Evolutionary conservation across 2,888 invertebrate genomes (phyloP).

Genomic region (Selenia dentaria): DNA sequence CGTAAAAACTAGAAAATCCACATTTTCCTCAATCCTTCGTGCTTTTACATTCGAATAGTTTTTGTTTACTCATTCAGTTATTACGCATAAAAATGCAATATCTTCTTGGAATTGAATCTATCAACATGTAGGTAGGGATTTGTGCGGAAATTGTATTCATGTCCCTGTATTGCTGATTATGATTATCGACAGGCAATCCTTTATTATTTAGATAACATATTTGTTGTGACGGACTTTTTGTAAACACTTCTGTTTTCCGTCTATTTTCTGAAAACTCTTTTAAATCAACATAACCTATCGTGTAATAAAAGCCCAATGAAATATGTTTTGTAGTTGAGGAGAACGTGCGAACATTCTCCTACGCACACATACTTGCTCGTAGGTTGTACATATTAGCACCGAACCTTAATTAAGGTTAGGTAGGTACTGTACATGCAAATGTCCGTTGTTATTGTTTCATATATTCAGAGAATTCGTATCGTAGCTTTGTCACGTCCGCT

Average conservation of each 20-base stretch:
- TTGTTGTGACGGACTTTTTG: constrained; percentile 32
- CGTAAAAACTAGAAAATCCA: too few relatives aligned
- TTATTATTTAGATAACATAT: constrained; percentile 41
- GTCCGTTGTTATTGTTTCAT: not conserved
- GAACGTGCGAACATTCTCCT: too few relatives aligned
- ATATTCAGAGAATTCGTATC: not conserved
- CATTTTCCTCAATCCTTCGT: constrained; percentile 17
- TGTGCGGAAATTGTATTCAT: constrained; percentile 21
- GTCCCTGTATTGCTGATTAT: constrained; percentile 24
- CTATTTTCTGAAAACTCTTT: not conserved
- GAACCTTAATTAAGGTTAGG: too few relatives aligned
- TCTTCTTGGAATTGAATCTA: constrained; percentile 30
- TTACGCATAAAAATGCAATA: constrained; percentile 23
- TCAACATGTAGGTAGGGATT: constrained; percentile 7
- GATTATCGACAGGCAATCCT: constrained; percentile 37
- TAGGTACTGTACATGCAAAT: too few relatives aligned
- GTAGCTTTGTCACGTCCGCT: constrained; percentile 16
- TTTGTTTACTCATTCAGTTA: constrained; percentile 7
- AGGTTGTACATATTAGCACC: too few relatives aligned
- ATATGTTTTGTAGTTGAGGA: too few relatives aligned
- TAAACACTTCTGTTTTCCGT: constrained; percentile 31
- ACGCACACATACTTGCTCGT: too few relatives aligned
- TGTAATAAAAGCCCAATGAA: too few relatives aligned
- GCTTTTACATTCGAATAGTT: not conserved
- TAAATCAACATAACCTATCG: too few relatives aligned